phyloP scores from a whole-genome alignment of 2,888 invertebrate genomes.

The Cerceris rybyensis region DNA sequence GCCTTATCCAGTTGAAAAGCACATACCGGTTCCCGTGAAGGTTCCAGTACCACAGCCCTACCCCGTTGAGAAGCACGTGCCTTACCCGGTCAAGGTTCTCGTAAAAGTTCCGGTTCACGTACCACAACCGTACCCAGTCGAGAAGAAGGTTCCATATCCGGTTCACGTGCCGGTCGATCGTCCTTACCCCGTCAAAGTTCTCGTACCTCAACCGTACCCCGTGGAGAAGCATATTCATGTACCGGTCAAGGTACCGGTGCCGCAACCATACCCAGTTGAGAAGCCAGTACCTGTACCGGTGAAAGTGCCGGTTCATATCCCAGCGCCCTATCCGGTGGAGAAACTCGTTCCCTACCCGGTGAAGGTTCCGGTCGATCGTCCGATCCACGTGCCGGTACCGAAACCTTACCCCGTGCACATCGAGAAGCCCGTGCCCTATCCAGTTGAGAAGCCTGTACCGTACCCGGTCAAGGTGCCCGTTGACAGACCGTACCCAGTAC shows the following conservation, averaged over 20 bases:
- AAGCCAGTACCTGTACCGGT: conserved; percentile 83
- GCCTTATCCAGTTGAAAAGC: conserved; percentile 88
- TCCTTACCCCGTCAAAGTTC: conserved; percentile 90
- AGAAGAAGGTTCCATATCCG: conserved; percentile 89
- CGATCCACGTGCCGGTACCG: conserved; percentile 86
- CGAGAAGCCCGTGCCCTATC: conserved; percentile 87
- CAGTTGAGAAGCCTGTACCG: conserved; percentile 85
- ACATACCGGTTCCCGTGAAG: conserved; percentile 85
- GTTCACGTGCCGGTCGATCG: conserved; percentile 88
- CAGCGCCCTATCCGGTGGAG: conserved; percentile 84
- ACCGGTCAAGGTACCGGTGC: conserved; percentile 89
- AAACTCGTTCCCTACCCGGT: conserved; percentile 75
- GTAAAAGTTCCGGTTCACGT: conserved; percentile 91
- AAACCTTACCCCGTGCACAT: conserved; percentile 86
- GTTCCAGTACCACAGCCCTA: conserved; percentile 87
- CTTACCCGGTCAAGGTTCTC: conserved; percentile 89
- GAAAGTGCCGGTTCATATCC: conserved; percentile 83
- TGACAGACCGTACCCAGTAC: conserved; percentile 86
- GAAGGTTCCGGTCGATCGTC: conserved; percentile 84
- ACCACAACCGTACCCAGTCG: conserved; percentile 90
- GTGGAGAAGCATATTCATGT: conserved; percentile 89
- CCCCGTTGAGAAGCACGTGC: conserved; percentile 87
- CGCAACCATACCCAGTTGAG: conserved; percentile 88
- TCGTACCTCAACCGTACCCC: conserved; percentile 91
- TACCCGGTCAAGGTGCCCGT: conserved; percentile 84